phyloP scores from a whole-genome alignment of 2,113 vertebrate species.

The Myanophis thanlyinensis region DNA sequence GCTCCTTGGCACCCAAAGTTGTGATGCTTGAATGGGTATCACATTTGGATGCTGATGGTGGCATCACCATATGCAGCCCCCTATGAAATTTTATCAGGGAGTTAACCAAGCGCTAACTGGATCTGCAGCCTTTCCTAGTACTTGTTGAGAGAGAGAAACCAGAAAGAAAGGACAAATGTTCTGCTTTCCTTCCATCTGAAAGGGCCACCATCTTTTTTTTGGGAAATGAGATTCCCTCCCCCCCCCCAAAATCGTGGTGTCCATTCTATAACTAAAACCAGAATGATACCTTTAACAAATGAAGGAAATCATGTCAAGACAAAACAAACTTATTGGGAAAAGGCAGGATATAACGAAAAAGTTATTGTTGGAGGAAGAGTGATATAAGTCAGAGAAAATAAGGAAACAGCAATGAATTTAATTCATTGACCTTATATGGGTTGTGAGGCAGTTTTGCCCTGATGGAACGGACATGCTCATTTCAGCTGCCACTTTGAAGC shows the following conservation, averaged over 20 bases:
- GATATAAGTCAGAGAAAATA: neutral
- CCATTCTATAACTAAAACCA: neutral
- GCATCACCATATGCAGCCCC: neutral
- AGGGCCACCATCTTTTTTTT: neutral
- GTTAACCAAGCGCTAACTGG: neutral
- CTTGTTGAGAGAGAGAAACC: slow-evolving; percentile 16
- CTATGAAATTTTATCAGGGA: neutral
- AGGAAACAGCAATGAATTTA: neutral
- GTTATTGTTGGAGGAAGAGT: neutral
- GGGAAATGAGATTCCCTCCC: neutral
- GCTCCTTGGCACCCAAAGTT: neutral
- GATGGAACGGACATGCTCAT: neutral
- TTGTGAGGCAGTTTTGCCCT: neutral
- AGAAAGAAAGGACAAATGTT: neutral
- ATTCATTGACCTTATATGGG: neutral
- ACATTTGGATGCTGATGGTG: neutral
- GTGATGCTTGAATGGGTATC: neutral
- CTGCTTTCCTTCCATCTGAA: neutral
- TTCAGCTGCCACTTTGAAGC: neutral
- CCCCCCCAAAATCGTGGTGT: neutral
- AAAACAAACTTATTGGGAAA: neutral
- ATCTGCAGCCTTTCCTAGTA: slow-evolving; percentile 4
- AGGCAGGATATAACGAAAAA: neutral
- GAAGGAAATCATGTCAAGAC: neutral
- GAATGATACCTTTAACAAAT: neutral